Evolutionary conservation across 2,888 invertebrate genomes (phyloP).

Genomic region (Eremobia ochroleuca): DNA sequence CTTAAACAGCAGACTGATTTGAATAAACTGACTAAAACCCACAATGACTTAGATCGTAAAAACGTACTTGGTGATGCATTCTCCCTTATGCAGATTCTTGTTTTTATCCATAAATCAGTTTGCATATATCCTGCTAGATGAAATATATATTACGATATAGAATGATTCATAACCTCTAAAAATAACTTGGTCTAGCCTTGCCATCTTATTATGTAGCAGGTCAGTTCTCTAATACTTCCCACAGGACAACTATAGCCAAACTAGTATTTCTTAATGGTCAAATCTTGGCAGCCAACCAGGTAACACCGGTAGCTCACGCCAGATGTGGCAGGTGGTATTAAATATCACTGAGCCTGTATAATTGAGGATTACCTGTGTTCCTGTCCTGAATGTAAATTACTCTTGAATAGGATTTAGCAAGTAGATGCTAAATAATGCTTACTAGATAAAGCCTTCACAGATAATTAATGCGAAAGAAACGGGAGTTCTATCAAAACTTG

Average conservation of each 20-base stretch:
- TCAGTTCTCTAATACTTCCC: conserved; percentile 21
- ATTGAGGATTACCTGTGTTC: conserved; percentile 53
- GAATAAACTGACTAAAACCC: background rate
- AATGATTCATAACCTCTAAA: background rate
- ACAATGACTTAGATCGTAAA: background rate
- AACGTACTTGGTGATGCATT: background rate
- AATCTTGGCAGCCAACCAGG: conserved; percentile 39
- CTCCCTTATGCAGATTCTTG: background rate
- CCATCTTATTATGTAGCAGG: background rate
- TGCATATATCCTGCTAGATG: background rate
- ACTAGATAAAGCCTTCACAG: conserved; percentile 7
- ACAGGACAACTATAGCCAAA: conserved; percentile 20
- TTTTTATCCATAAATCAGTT: background rate
- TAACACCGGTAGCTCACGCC: conserved; percentile 45
- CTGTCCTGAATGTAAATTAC: conserved; percentile 55
- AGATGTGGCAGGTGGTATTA: conserved; percentile 51
- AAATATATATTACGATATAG: background rate
- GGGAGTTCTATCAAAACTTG: background rate
- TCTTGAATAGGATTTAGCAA: conserved; percentile 50
- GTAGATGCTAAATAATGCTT: conserved; percentile 27
- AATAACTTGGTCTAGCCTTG: background rate
- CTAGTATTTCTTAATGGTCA: conserved; percentile 19
- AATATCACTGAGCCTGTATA: conserved; percentile 55
- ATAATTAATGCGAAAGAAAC: background rate
- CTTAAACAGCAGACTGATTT: background rate